Base-by-base conservation (phyloP, 2,888 invertebrate genomes). In the Scaptomyza reducta region DNA sequence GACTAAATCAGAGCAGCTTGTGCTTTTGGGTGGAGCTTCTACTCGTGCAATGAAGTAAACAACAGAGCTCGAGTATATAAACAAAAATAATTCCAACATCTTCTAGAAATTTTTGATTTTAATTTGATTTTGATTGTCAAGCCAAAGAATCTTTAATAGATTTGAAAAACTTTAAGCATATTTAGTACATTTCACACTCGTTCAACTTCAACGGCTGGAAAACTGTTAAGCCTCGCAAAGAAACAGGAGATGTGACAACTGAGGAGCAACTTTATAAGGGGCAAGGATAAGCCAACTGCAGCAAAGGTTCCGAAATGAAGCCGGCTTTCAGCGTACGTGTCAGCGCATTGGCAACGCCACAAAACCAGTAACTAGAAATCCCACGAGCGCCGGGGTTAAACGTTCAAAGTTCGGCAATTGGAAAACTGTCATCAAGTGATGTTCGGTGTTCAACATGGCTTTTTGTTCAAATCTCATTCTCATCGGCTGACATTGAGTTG, bases 1-100 rank as follows among this genome's bases (percentile, higher is more conserved):
- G 11, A 11, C 27, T 27, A 71, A 18, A 6, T 7, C 7, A 22
- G 41, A 0, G 0, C 40, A 7, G 25, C 41, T 22, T 4, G 1
- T 4, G 22, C 3, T 2, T 22, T 22, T 22, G 22, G 33, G 13
- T 0, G 86, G 70, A 13, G 18, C 35, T 11, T 65, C 54, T 10
- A 83, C 47, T 3, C 50, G n/a, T 6, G 42, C 51, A 13, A 65
- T 3, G 22, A 83, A 81, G 47, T 13, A 77, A 0, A 45, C 0
- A 3, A 62, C 7, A 1, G 54, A 18, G n/a, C 69, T 58, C 0
- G 63, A 25, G 2, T 86, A 22, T 10, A 73, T 44, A 1, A 86
- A n/a, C 0, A 50, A 14, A 3, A 47, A 14, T 10, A 69, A 3
- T 44, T 63, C 44, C 4, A 80, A 14, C 84, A 79, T 84, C 50